phyloP scores from a whole-genome alignment of 2,888 invertebrate species.

The Falcaria lacertinaria region DNA sequence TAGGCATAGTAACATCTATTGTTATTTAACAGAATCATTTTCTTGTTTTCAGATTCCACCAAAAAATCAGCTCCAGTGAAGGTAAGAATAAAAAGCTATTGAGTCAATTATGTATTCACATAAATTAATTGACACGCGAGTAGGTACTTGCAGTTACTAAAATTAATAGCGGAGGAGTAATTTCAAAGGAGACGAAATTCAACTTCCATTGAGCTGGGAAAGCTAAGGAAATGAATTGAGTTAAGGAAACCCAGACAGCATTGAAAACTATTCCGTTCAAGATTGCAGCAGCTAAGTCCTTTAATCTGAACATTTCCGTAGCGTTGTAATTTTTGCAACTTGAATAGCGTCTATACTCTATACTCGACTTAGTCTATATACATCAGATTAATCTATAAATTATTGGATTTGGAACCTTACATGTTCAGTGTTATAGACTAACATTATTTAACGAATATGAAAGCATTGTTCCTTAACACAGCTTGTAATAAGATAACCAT shows the following conservation, averaged over 20 bases:
- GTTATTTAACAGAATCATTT: not conserved
- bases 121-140: not conserved
- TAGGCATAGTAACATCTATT: no score
- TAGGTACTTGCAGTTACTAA: not conserved
- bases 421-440: no score
- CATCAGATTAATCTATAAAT: no score
- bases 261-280: conserved; percentile 6
- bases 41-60: not conserved
- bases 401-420: no score
- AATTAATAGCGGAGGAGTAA: conserved; percentile 18
- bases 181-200: conserved; percentile 18
- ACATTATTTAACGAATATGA: no score
- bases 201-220: conserved; percentile 17
- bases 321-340: no score
- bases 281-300: conserved; percentile 2
- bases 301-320: not conserved
- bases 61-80: not conserved
- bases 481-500: no score
- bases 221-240: conserved; percentile 24
- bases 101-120: no score
- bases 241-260: conserved; percentile 11
- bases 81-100: no score
- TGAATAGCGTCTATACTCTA: no score
- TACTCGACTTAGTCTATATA: no score
- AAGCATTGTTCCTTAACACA: no score